Evolutionary conservation across 2,888 invertebrate species (phyloP).

Genomic region (Idaea biselata): DNA sequence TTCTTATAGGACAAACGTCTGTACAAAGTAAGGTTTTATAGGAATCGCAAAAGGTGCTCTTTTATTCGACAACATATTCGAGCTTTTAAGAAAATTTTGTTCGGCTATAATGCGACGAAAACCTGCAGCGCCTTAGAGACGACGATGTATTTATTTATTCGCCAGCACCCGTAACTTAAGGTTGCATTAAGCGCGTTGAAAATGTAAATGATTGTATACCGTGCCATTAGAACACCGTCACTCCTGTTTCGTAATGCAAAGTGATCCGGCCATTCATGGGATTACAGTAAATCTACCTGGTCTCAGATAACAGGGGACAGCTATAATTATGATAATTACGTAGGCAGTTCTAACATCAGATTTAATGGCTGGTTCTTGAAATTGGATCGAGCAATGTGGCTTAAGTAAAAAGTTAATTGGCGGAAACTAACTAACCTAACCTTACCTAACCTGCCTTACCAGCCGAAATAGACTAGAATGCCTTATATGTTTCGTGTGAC

Average conservation of each 20-base stretch:
- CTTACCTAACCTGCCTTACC: no score
- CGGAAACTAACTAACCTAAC: not conserved
- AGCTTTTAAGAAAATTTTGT: slow-evolving; percentile 19
- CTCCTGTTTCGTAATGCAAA: slow-evolving; percentile 24
- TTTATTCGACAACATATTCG: slow-evolving; percentile 12
- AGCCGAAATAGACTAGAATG: no score
- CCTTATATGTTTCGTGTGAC: no score
- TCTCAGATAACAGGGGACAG: slow-evolving; percentile 26
- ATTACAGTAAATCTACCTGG: slow-evolving; percentile 31
- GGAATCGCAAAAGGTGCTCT: not conserved
- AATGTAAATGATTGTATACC: slow-evolving; percentile 10
- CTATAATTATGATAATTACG: slow-evolving; percentile 31
- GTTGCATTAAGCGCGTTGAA: slow-evolving; percentile 16
- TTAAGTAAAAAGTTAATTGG: not conserved
- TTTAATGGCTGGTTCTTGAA: slow-evolving; percentile 22
- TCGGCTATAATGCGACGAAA: slow-evolving; percentile 13
- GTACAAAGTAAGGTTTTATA: not conserved
- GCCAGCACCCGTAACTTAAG: slow-evolving; percentile 15
- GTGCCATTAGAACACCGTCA: slow-evolving; percentile 15
- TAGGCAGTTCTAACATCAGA: slow-evolving; percentile 26
- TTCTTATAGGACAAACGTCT: not conserved
- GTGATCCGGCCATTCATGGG: slow-evolving; percentile 29
- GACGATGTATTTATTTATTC: slow-evolving; percentile 21
- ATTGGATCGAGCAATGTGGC: slow-evolving; percentile 13
- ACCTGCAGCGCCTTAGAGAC: slow-evolving; percentile 20